Evolutionary conservation across 2,797 vertebrate species (phyloP).

Genomic region (Paguma larvata): DNA sequence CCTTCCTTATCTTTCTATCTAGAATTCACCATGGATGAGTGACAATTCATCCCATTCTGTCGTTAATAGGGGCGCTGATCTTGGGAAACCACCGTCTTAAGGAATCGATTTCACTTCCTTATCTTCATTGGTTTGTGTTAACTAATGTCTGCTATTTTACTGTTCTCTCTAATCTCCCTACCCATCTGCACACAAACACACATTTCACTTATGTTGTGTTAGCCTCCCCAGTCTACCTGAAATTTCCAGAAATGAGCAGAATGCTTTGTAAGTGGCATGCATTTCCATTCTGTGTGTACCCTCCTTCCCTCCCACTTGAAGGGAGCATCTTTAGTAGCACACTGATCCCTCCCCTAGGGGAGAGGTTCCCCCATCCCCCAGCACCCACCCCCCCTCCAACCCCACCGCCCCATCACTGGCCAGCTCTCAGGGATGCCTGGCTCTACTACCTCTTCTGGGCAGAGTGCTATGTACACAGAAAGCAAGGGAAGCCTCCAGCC

Average conservation of each 20-base stretch:
- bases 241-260: not conserved
- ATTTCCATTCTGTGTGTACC: not conserved
- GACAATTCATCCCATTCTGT: not conserved
- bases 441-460: not conserved
- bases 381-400: too few species aligned
- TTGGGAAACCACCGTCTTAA: not conserved
- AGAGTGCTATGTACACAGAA: not conserved
- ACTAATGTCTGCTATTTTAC: not conserved
- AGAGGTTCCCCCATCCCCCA: too few species aligned
- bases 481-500: not conserved
- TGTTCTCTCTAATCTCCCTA: not conserved
- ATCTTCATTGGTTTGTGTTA: not conserved
- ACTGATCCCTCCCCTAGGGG: not conserved
- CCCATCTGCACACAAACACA: not conserved
- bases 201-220: not conserved
- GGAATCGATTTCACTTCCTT: not conserved
- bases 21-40: not conserved
- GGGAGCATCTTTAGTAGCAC: rapidly evolving
- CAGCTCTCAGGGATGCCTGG: not conserved
- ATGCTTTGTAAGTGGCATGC: rapidly evolving
- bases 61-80: not conserved
- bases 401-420: not conserved
- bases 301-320: not conserved
- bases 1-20: not conserved
- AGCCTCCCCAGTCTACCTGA: not conserved